Conservation (phyloP, 1,140 invertebrate genomes). For the Prorops nasuta region DNA sequence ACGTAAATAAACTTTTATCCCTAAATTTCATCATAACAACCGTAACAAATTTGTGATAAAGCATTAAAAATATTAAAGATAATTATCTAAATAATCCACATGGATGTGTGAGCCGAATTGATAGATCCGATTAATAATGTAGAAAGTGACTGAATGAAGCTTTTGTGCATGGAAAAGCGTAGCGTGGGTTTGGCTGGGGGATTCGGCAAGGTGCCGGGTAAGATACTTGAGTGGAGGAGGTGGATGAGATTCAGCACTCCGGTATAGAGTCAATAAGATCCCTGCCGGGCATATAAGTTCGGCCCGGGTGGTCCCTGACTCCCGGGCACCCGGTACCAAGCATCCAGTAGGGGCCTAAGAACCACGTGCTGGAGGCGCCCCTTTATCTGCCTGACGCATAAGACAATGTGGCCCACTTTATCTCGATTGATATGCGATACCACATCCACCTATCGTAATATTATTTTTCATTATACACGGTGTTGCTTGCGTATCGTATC, state of each 20-base stretch:
- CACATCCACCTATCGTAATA: conserved; percentile 39
- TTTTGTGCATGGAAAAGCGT: neutral
- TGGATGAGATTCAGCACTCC: conserved; percentile 28
- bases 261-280: conserved; percentile 44
- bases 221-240: conserved; percentile 28
- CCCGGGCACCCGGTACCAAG: conserved; percentile 20
- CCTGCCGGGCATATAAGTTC: conserved; percentile 36
- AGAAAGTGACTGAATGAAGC: neutral
- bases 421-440: conserved; percentile 52
- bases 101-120: no score
- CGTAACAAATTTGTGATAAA: no score
- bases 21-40: no score
- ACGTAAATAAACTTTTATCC: no score
- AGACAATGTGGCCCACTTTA: conserved; percentile 43
- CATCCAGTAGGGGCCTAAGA: neutral
- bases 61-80: no score
- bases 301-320: conserved; percentile 45
- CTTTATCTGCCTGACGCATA: conserved; percentile 43
- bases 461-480: conserved; percentile 26
- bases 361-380: conserved; percentile 23
- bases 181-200: neutral
- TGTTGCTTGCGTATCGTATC: no score
- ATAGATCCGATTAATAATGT: no score
- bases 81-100: no score
- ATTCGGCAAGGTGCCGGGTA: conserved; percentile 22